phyloP scores from a whole-genome alignment of 1,140 invertebrate species.

The Charaxes varanes region DNA sequence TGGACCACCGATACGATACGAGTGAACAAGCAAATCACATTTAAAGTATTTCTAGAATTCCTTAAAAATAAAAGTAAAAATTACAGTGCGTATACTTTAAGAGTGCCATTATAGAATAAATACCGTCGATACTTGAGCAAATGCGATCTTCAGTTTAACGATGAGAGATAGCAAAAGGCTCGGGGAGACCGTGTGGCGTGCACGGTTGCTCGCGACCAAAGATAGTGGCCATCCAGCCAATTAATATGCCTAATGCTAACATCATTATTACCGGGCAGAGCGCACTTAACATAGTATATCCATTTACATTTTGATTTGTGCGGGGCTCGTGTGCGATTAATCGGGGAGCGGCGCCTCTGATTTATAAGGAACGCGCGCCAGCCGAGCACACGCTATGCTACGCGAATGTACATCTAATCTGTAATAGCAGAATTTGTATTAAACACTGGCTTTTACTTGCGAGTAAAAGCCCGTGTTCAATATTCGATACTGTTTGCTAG shows the following conservation, averaged over 20 bases:
- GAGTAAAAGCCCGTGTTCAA: no score
- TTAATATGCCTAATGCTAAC: slow-evolving; percentile 73
- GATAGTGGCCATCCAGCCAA: slow-evolving; percentile 66
- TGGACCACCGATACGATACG: no score
- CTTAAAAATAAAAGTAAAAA: no score
- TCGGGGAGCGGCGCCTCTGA: slow-evolving; percentile 57
- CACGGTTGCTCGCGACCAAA: slow-evolving; percentile 41
- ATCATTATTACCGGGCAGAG: slow-evolving; percentile 69
- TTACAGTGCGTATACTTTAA: no score
- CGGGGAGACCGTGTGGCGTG: slow-evolving; percentile 35
- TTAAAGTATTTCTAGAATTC: no score
- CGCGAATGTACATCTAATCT: neutral
- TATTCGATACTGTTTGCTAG: no score
- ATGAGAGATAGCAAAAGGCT: slow-evolving; percentile 23
- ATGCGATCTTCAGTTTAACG: slow-evolving; percentile 10
- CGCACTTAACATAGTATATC: slow-evolving; percentile 71
- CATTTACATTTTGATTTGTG: slow-evolving; percentile 73
- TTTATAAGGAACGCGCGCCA: slow-evolving; percentile 44
- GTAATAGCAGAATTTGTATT: no score
- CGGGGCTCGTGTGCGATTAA: slow-evolving; percentile 61
- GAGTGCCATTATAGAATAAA: slow-evolving; percentile 4
- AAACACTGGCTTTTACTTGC: no score
- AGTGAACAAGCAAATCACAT: no score
- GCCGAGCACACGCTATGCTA: slow-evolving; percentile 27
- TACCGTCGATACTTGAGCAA: slow-evolving; percentile 9